Evolutionary conservation across 2,797 vertebrate species (phyloP).

Genomic region (Spinus pinus): DNA sequence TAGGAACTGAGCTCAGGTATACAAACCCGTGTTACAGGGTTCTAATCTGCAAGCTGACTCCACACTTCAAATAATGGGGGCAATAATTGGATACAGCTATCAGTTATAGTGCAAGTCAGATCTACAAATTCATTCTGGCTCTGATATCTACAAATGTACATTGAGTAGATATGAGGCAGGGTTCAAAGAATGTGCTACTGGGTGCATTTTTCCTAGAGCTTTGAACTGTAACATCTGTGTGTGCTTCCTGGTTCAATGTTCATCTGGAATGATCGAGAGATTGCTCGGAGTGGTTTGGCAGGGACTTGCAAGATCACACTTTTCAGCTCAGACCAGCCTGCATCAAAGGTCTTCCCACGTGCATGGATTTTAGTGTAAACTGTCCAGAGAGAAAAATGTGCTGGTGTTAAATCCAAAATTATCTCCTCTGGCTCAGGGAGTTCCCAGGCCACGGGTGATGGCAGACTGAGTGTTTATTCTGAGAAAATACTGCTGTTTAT

Average conservation of each 20-base stretch:
- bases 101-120: neutral
- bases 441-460: accelerated
- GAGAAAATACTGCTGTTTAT: neutral
- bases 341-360: neutral
- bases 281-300: neutral
- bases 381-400: neutral
- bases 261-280: neutral
- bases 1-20: neutral
- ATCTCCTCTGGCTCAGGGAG: neutral
- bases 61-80: neutral
- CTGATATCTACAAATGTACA: neutral
- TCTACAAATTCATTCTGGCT: neutral
- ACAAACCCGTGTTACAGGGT: neutral
- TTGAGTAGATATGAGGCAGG: neutral
- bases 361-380: neutral
- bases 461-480: neutral
- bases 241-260: neutral
- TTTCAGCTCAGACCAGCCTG: neutral
- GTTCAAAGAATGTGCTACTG: neutral
- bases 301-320: neutral
- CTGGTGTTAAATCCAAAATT: neutral
- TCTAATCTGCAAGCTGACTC: neutral
- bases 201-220: neutral
- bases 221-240: neutral
- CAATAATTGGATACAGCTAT: neutral